A percentile compares a stretch with the other conserved stretches of the same genome.
Conservation (phyloP, 1,140 invertebrate species). For the Drosophila tani region DNA sequence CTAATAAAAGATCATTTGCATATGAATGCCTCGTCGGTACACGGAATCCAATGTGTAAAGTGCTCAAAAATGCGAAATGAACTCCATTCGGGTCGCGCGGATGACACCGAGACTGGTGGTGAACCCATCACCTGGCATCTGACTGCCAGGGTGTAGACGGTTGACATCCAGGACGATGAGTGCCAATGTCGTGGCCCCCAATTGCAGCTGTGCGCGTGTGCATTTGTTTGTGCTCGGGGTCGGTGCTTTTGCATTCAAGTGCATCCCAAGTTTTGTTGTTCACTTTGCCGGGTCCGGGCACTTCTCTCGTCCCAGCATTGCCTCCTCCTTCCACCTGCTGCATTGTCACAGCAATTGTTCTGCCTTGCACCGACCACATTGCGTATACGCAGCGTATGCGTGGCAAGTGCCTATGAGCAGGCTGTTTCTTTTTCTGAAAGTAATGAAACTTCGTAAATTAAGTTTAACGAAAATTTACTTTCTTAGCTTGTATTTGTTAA, state of each 20-base stretch:
- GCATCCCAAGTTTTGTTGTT: constrained; percentile 49
- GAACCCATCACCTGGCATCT: constrained; percentile 23
- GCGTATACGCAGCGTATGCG: constrained; percentile 57
- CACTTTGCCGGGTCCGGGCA: constrained; percentile 30
- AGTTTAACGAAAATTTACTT: neutral
- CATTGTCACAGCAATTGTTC: constrained; percentile 40
- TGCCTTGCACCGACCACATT: constrained; percentile 33
- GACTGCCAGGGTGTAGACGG: constrained; percentile 22
- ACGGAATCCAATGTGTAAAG: constrained; percentile 62
- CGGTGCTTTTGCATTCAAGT: constrained; percentile 45
- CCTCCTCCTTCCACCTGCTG: constrained; percentile 50
- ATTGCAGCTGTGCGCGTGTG: constrained; percentile 20
- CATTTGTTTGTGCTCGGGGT: constrained; percentile 58
- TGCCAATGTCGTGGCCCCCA: constrained; percentile 45
- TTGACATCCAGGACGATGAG: constrained; percentile 43
- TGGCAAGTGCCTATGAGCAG: neutral
- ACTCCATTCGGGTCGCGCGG: constrained; percentile 7
- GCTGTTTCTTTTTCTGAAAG: neutral
- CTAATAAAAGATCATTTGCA: constrained; percentile 52
- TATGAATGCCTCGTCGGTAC: constrained; percentile 21
- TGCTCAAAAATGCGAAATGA: constrained; percentile 62
- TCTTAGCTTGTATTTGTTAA: neutral
- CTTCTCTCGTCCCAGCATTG: neutral
- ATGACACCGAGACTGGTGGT: constrained; percentile 12
- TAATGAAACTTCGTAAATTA: neutral